A percentile compares a stretch with the other conserved stretches of the same genome.
phyloP scores from a whole-genome alignment of 1,140 invertebrate genomes.

The Drosophila asahinai region DNA sequence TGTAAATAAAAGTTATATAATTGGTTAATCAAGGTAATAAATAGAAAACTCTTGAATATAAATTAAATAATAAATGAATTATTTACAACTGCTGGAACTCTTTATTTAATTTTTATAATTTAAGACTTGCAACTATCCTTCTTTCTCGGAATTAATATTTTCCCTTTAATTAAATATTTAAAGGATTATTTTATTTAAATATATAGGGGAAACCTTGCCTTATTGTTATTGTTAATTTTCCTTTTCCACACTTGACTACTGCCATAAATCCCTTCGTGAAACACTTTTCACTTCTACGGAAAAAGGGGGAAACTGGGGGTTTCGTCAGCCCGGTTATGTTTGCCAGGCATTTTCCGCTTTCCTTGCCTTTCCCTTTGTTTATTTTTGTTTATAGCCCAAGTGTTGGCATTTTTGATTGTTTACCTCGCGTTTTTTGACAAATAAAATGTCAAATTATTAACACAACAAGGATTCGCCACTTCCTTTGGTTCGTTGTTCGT shows the following conservation, averaged over 20 bases:
- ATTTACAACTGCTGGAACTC: too few species aligned
- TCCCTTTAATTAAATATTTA: neutral
- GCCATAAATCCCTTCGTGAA: conserved; percentile 32
- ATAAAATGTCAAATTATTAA: conserved; percentile 82
- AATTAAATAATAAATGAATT: neutral
- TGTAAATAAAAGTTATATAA: too few species aligned
- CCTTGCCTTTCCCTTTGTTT: conserved; percentile 7
- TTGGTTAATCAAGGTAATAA: neutral
- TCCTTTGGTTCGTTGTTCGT: neutral
- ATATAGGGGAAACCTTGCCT: neutral
- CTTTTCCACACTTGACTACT: conserved; percentile 14
- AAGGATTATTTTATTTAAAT: too few species aligned
- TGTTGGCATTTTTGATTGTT: conserved; percentile 65
- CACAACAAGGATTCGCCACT: conserved; percentile 49
- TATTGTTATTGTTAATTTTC: conserved; percentile 16
- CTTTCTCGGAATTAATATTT: neutral
- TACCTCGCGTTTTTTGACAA: conserved; percentile 62
- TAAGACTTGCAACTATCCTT: neutral
- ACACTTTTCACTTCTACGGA: conserved; percentile 22
- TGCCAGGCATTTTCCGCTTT: conserved; percentile 27
- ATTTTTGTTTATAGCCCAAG: conserved; percentile 35
- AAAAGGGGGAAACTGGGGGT: conserved; percentile 9
- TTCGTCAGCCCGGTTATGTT: conserved; percentile 2
- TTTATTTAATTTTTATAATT: too few species aligned
- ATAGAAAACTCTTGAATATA: neutral